phyloP scores from a whole-genome alignment of 1,140 invertebrate genomes.

The Luehdorfia chinensis region DNA sequence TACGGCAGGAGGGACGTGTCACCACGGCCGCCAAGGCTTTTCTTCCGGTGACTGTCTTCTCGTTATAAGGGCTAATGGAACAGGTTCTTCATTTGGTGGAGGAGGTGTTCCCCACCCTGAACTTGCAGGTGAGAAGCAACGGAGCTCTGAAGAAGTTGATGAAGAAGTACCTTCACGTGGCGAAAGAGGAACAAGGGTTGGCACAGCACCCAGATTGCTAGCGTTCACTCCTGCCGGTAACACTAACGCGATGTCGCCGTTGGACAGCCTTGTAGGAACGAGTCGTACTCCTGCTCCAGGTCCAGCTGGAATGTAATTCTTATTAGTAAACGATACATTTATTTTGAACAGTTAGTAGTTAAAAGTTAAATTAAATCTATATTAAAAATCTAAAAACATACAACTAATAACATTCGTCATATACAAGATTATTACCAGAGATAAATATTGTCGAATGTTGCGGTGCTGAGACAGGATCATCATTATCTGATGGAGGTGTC shows the following conservation, averaged over 20 bases:
- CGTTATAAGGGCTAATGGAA: conserved; percentile 84
- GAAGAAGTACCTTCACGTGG: conserved; percentile 83
- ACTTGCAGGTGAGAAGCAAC: conserved; percentile 63
- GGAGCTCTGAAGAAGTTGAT: conserved; percentile 73
- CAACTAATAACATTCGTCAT: too few species aligned
- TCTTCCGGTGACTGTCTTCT: conserved; percentile 79
- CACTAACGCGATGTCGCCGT: conserved; percentile 88
- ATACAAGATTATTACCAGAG: conserved; percentile 59
- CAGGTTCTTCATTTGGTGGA: conserved; percentile 65
- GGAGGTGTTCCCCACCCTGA: conserved; percentile 61
- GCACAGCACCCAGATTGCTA: conserved; percentile 74
- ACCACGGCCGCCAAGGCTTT: conserved; percentile 85
- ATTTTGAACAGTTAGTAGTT: too few species aligned
- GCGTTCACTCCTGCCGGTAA: conserved; percentile 81
- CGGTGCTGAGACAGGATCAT: conserved; percentile 72
- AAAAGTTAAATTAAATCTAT: too few species aligned
- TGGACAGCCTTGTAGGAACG: conserved; percentile 87
- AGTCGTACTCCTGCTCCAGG: conserved; percentile 84
- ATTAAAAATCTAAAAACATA: too few species aligned
- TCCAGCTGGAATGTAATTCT: conserved; percentile 76
- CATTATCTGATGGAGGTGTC: conserved; percentile 78
- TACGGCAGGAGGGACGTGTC: conserved; percentile 51
- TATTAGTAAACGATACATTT: conserved; percentile 4
- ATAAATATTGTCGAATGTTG: conserved; percentile 68
- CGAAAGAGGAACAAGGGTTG: conserved; percentile 84